Percentiles rank a stretch among this genome's conserved stretches.
phyloP scores from a whole-genome alignment of 2,113 vertebrate species.

The Cyanoliseus patagonus region DNA sequence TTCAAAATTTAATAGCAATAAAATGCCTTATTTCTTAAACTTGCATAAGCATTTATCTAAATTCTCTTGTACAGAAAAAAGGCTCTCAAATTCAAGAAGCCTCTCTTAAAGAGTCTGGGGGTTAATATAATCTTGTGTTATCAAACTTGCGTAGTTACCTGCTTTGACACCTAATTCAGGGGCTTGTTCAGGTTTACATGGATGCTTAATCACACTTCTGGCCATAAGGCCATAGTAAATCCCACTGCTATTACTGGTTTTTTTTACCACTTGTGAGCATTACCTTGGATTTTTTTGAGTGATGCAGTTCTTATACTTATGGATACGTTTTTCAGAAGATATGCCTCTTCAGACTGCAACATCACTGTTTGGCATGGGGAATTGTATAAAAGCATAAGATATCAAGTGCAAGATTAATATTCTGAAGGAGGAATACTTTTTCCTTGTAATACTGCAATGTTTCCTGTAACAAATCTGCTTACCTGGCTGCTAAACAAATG shows the following conservation, averaged over 20 bases:
- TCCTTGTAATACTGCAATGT: background rate
- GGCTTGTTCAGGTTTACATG: background rate
- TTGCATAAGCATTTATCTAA: background rate
- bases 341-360: background rate
- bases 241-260: rapidly evolving
- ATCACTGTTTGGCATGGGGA: background rate
- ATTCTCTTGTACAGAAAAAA: background rate
- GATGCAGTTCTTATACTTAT: background rate
- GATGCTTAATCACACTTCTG: background rate
- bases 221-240: background rate
- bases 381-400: background rate
- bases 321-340: background rate
- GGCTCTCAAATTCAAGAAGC: background rate
- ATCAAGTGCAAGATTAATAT: background rate
- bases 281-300: background rate
- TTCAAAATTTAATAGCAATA: background rate
- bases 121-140: background rate
- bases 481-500: background rate
- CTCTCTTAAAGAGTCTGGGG: background rate
- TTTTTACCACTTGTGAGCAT: background rate
- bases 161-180: background rate
- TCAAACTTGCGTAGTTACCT: background rate
- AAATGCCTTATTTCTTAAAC: background rate
- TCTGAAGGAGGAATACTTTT: background rate
- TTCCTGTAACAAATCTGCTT: background rate